phyloP scores from a whole-genome alignment of 2,797 vertebrate species.

The Artibeus jamaicensis region DNA sequence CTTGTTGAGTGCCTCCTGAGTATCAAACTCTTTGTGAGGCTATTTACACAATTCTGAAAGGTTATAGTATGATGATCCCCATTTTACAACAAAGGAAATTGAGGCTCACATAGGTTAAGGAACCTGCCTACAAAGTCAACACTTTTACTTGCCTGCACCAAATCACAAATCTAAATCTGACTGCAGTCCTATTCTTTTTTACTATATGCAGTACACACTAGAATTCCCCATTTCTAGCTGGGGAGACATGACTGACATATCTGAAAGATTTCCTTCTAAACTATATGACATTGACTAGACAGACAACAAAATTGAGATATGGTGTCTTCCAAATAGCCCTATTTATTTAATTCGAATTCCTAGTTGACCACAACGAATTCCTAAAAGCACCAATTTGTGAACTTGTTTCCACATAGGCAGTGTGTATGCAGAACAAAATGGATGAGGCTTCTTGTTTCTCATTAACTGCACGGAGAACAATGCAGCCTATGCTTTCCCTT shows the following conservation, averaged over 20 bases:
- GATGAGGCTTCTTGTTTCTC: not conserved
- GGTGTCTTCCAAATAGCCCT: not conserved
- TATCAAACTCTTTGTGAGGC: not conserved
- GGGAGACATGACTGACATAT: not conserved
- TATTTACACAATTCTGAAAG: not conserved
- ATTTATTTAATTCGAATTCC: not conserved
- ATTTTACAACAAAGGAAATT: not conserved
- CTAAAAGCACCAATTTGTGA: not conserved
- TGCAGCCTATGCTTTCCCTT: not conserved
- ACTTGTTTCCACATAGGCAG: not conserved
- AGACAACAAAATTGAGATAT: not conserved
- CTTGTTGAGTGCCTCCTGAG: not conserved
- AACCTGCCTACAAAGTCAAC: not conserved
- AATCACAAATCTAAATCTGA: not conserved
- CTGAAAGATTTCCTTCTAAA: not conserved
- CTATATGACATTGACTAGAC: not conserved
- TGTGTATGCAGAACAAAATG: not conserved
- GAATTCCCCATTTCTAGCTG: not conserved
- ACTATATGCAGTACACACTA: not conserved
- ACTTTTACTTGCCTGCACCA: not conserved
- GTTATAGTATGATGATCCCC: not conserved
- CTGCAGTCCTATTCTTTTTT: not conserved
- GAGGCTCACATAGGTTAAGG: not conserved
- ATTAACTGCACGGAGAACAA: not conserved
- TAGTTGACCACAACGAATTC: not conserved